Conservation (phyloP, 2,888 invertebrate genomes). For the Drosophila paramelanica region DNA sequence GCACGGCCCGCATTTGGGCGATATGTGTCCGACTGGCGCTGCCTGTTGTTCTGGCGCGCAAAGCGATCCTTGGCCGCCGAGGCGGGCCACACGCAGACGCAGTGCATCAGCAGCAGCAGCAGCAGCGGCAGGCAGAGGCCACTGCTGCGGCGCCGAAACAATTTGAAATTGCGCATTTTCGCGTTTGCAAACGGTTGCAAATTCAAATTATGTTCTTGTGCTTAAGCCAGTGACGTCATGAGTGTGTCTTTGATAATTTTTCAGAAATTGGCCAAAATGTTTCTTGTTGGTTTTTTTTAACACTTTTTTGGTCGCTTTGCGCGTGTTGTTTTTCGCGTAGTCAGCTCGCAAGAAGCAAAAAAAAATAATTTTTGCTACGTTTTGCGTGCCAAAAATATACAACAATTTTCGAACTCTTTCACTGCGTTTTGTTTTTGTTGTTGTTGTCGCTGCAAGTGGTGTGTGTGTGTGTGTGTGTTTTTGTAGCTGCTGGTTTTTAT, state of each 20-base stretch:
- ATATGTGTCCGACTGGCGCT: constrained; percentile 59
- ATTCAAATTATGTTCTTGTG: constrained; percentile 27
- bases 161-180: constrained; percentile 75
- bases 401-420: constrained; percentile 61
- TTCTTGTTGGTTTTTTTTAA: constrained; percentile 3
- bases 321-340: constrained; percentile 58
- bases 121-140: constrained; percentile 66
- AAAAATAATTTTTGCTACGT: constrained; percentile 41
- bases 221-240: constrained; percentile 66
- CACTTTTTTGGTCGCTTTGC: constrained; percentile 33
- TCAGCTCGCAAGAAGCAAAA: constrained; percentile 46
- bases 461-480: constrained; percentile 34
- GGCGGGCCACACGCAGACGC: constrained; percentile 71
- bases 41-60: constrained; percentile 70
- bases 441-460: constrained; percentile 62
- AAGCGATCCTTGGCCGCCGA: constrained; percentile 74
- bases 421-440: constrained; percentile 60
- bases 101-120: constrained; percentile 76
- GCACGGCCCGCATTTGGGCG: constrained; percentile 44
- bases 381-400: constrained; percentile 57
- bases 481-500: constrained; percentile 28
- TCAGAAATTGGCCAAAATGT: constrained; percentile 3
- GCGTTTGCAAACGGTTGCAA: constrained; percentile 14
- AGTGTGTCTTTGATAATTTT: constrained; percentile 28
- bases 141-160: constrained; percentile 44